Evolutionary conservation across 2,797 vertebrate genomes (phyloP), one percentile per base, ranked within the genome.

Genomic region (Pangasius krempfi): DNA sequence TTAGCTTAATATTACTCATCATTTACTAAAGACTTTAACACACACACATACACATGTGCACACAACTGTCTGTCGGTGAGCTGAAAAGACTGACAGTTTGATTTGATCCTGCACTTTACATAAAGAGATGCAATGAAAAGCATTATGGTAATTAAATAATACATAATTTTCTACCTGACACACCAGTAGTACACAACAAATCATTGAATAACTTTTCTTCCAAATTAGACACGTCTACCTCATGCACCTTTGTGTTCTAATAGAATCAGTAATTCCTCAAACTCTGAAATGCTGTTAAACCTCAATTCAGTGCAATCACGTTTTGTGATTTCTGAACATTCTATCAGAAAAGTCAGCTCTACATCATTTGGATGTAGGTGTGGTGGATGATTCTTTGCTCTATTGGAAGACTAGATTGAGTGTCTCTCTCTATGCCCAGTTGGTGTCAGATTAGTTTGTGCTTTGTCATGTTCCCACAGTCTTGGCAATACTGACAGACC

Each of bases 1-100:
- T 86, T 85, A 82, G 54, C 10, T 85, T 37, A 86, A 89, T 82
- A 86, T 89, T 47, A 62, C 76, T 64, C 78, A 73, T 70, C 64
- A 44, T 58, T 79, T 50, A 72, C 50, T 78, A 50, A 70, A 76
- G n/a, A 62, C 22, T 84, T 84, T 66, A 84, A 66, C 60, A 83
- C 81, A 83, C 56, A 79, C 78, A 79, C 50, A 58, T 16, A 30
- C 76, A 79, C 44, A 47, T 22, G 27, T 1, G 14, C 33, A 37
- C 79, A 60, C 80, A 27, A n/a, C 7, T 66, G 60, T 78, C 33
- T n/a, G 14, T 83, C 66, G 81, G 27, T 64, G 62, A 33, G 33
- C 9, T 30, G 40, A 84, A 50, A 66, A 66, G 44, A 47, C 18
- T 47, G 25, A 13, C 62, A 66, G 44, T 9, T 20, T 50, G 60